Base-by-base conservation (phyloP, 1,140 invertebrate genomes). In the Camponotus pennsylvanicus region DNA sequence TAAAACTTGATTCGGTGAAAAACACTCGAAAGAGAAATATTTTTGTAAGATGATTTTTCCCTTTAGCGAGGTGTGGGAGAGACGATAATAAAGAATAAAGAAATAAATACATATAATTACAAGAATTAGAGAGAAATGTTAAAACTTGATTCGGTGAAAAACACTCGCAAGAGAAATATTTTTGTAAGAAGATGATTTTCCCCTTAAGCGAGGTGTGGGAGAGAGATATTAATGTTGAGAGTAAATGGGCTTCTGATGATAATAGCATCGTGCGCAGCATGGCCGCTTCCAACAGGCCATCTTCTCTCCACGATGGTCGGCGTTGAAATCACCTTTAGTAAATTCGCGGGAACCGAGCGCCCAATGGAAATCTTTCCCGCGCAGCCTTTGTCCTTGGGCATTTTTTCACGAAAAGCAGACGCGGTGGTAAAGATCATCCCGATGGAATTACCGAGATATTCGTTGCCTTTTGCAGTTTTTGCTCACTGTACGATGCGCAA, bases 301-400 rank as follows among this genome's bases (percentile, higher is more conserved):
- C 89, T 87, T 89, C 87, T 75, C 89, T 80, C 89, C 89, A 84
- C 57, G 66, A 92, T 90, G 85, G 86, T 77, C 69, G 88, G 91
- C 91, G 89, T 92, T 88, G 91, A 89, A 90, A 90, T 92, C 83
- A 82, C 89, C 86, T 69, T 61, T 40, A 27, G 75, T 86, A 90
- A 90, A 91, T 86, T 86, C 92, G 86, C 89, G 59, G 80, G 64
- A 66, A 69, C 34, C 4, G 34, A 7, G 71, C 42, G 18, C 91
- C 49, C 91, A 93, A 93, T 93, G 71, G 71, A 32, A 77, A 57
- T 40, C 86, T 82, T 90, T 93, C 92, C 92, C 91, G 91, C 92
- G 87, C 77, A 61, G n/a, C 49, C 71, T 34, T 82, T 59, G 88
- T 73, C 85, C 85, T 89, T 86, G 45, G 32, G n/a, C 49, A 21